Base-by-base conservation (phyloP, 2,888 invertebrate species). In the Gymnosoma rotundatum region DNA sequence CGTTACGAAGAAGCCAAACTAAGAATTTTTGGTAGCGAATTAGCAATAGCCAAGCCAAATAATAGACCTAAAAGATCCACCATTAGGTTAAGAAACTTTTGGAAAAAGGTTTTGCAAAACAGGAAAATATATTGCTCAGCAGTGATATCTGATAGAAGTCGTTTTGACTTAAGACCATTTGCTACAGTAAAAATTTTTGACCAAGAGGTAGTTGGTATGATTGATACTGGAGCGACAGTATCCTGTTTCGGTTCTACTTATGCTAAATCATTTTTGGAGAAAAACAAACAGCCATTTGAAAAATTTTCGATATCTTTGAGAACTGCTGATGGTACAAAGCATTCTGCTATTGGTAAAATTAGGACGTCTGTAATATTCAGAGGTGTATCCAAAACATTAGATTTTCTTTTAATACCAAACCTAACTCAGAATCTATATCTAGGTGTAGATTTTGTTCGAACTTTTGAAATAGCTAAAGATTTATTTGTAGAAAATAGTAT, bases 371-470 rank as follows among this genome's bases (percentile, higher is more conserved):
- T 38, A 38, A 38, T 38, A 38, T 38, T 38, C 38, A 38, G 38
- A 38, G 38, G 38, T 38, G 38, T 38, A 38, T 38, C 38, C 38
- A 38, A 38, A 38, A 38, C 38, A 38, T 38, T 38, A 38, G 7
- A 38, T 38, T 38, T 38, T 38, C 1, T 38, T 38, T 38, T 38
- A 38, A 38, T 38, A 38, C 38, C 38, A 38, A 38, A 38, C 38
- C 38, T 72, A 18, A 72, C 20, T 4, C 60, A 72, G 25, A 50
- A 60, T 32, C 25, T 72, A 21, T 72, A 72, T 21, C 45, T 70
- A 45, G 70, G 58, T n/a, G 58, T 70, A 25, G 58, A 70, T 58
- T 70, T 70, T 70, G 58, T 70, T 10, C 25, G 32, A 6, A 50
- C n/a, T 10, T 66, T 66, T 50, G 18, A 25, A 2, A 25, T 54